Evolutionary conservation across 2,888 invertebrate species (phyloP).

Genomic region (Rhodophaea formosa): DNA sequence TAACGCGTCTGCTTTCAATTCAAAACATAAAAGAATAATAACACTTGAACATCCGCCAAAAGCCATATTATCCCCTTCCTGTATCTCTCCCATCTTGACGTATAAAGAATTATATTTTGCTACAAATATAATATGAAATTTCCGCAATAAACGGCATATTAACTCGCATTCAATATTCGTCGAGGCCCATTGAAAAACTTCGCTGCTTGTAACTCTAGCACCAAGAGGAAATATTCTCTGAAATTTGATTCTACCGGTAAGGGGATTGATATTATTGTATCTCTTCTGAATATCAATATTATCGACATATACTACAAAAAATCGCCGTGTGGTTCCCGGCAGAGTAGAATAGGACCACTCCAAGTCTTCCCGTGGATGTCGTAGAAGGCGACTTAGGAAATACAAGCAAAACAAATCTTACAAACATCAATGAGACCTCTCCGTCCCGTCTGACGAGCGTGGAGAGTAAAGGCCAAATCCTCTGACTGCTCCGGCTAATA

Average conservation of each 20-base stretch:
- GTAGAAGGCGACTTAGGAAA: too few relatives aligned
- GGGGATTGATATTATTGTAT: not conserved
- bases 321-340: too few relatives aligned
- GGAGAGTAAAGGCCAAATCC: too few relatives aligned
- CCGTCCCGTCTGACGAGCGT: too few relatives aligned
- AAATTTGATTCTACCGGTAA: not conserved
- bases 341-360: too few relatives aligned
- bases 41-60: not conserved
- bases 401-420: too few relatives aligned
- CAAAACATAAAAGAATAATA: not conserved
- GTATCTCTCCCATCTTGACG: conserved; percentile 1
- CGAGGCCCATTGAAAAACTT: conserved; percentile 7
- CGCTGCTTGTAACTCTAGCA: not conserved
- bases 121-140: not conserved
- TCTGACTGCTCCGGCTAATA: too few relatives aligned
- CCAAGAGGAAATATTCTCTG: not conserved
- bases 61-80: not conserved
- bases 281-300: not conserved
- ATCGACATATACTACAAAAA: too few relatives aligned
- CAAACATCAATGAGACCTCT: too few relatives aligned
- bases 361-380: too few relatives aligned
- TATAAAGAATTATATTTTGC: not conserved
- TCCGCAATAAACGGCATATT: conserved; percentile 10
- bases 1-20: not conserved
- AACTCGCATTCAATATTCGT: conserved; percentile 8